Percentiles rank a stretch among this genome's conserved stretches.
Evolutionary conservation across 2,113 vertebrate species (phyloP).

Genomic region (Tichodroma muraria): DNA sequence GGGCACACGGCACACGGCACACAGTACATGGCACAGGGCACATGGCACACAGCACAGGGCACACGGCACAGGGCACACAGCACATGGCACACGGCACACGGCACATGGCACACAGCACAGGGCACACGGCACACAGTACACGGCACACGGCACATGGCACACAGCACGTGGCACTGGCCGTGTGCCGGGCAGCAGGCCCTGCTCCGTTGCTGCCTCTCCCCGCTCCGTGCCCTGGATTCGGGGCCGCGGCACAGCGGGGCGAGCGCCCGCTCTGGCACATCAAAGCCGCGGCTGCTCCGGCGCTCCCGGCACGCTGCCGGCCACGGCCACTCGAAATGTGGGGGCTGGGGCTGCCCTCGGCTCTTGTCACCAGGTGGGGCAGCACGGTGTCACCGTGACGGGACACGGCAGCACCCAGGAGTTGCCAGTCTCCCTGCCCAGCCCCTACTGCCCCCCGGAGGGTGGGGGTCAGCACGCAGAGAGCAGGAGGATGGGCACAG

Average conservation of each 20-base stretch:
- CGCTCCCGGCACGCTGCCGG: not conserved
- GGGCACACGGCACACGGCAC: fast-evolving
- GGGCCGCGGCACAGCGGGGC: not conserved
- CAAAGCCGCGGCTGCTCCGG: not conserved
- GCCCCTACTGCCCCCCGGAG: fast-evolving
- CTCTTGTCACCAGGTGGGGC: too few species aligned
- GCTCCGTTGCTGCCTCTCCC: not conserved
- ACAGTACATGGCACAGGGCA: fast-evolving
- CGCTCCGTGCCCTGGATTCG: not conserved
- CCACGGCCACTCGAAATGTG: not conserved
- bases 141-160: fast-evolving
- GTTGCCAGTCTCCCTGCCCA: not conserved
- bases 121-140: fast-evolving
- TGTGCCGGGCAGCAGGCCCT: not conserved
- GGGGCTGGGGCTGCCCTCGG: not conserved
- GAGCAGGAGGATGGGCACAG: not conserved
- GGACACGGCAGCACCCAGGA: not conserved
- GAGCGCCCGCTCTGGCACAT: not conserved
- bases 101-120: fast-evolving
- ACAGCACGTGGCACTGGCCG: not conserved
- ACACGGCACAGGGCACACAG: not conserved
- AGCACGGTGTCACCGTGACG: fast-evolving
- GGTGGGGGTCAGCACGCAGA: not conserved
- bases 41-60: fast-evolving
- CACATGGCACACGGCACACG: too few species aligned